Base-by-base conservation (phyloP, 2,888 invertebrate species). In the Zelleria hepariella region DNA sequence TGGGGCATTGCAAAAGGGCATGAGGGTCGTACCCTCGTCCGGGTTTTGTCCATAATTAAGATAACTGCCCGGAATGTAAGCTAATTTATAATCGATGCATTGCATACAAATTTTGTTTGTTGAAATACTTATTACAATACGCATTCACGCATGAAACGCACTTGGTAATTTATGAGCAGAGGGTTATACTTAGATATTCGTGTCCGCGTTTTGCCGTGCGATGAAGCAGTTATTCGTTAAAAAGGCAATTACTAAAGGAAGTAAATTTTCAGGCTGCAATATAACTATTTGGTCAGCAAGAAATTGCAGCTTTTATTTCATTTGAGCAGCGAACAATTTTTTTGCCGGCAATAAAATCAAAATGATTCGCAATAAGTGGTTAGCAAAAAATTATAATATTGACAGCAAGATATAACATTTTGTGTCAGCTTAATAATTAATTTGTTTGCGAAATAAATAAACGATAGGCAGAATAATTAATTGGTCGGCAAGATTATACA, bases 131-230 rank as follows among this genome's bases (percentile, higher is more conserved):
- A 55, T 55, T 55, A 55, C 55, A 55, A 55, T 53, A 53, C 18
- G 55, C 55, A 26, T 51, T 47, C 58, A 58, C 58, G 58, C 58
- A 58, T 58, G 58, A 49, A 58, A 51, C 26, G 49, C 48, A 49
- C 58, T 47, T 24, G 53, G 6, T 58, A 58, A 58, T 58, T 48
- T 58, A 58, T 58, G 49, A 27, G 7, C 58, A 58, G 48, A 26
- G 24, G 26, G 26, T 47, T n/a, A 32, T 48, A 47, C 24, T 23
- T 57, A 57, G 57, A 57, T 32, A 26, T 10, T 21, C 57, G 58
- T 58, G 48, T 48, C 58, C 51, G 58, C 49, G 26, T 48, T 58
- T 58, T 48, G 27, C 58, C 25, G 51, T 49, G 58, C 58, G 51
- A 58, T 21, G 3, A 5, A 27, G 47, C 20, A 18, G 47, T 20